Evolutionary conservation across 2,797 vertebrate genomes (phyloP), one percentile per base, ranked within the genome.

Genomic region (Columba guinea): DNA sequence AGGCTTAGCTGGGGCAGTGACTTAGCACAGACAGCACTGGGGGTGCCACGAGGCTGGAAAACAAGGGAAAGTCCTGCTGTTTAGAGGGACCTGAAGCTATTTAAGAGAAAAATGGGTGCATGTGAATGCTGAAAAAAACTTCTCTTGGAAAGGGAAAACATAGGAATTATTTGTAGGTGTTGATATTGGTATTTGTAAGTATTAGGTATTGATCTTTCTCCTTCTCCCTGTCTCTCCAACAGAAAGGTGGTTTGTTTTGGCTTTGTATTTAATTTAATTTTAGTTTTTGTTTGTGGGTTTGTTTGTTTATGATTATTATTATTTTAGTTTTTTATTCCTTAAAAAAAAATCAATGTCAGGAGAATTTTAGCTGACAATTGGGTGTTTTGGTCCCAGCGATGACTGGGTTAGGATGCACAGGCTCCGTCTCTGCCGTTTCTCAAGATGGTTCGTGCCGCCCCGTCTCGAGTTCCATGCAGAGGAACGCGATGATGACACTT

Each of bases 401-500:
- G 5, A 10, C 53, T 55, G n/a, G 4, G 2, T 63, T 65, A 41
- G 49, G 27, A 11, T 59, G 41, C 16, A 69, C 10, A 68, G 19
- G 26, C 23, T 73, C 63, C 0, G 0, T 79, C 67, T 35, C 63
- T 89, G 86, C 58, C 2, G 1, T 85, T 78, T 59, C 84, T 85
- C 65, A 34, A 30, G 68, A 63, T 55, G 69, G 55, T 83, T 94
- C 85, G 9, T 48, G 44, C 51, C 87, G 71, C 76, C 37, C 60
- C 37, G 51, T 87, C 71, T 83, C 71, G 59, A 63, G 79, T 89
- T 85, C 75, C 62, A 30, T 46, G 41, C 58, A 59, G 64, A 73
- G 81, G 53, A 92, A 86, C 73, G 65, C 23, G 53, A 56, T 93
- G 64, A 79, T 92, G 90, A 11, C 44, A 4, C 60, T 96, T 93